These are phyloP conservation scores for Seriola quinqueradiata DNA, from an alignment of 2,113 vertebrate species.

Conservation along the genomic window DNA sequence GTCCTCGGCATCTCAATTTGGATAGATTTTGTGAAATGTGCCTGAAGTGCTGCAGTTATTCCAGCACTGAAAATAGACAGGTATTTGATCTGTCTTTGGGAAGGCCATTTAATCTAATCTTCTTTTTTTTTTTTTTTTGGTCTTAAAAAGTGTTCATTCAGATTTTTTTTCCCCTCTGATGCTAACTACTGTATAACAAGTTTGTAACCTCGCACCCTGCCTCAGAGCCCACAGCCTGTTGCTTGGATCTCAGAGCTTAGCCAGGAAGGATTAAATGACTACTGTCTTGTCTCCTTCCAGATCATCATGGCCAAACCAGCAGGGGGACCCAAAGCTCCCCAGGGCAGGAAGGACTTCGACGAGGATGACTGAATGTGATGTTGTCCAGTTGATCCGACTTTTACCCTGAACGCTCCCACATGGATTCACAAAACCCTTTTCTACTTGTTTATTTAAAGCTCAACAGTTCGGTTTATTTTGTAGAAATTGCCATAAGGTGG, in stretches of 20 bases:
- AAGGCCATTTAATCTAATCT: not conserved
- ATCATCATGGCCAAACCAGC: conserved; percentile 99
- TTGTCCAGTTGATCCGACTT: conserved; percentile 13
- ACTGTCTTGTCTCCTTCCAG: conserved; percentile 71
- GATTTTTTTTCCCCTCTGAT: not conserved
- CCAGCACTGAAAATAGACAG: not conserved
- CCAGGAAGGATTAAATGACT: not conserved
- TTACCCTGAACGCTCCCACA: conserved; percentile 12
- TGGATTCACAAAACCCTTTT: conserved; percentile 65
- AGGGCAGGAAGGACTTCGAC: conserved; percentile 95
- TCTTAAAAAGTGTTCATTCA: not conserved
- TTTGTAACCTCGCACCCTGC: not conserved
- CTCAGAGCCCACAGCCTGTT: conserved; percentile 14
- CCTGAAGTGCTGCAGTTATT: not conserved
- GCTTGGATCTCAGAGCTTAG: not conserved
- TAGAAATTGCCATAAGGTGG: conserved; percentile 53
- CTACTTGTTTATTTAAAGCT: conserved; percentile 82
- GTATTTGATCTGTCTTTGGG: not conserved
- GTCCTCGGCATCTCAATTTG: not conserved
- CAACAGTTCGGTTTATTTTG: conserved; percentile 68
- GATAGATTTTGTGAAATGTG: not conserved
- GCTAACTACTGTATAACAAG: not conserved
- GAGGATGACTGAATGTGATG: conserved; percentile 91
- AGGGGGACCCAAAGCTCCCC: conserved; percentile 95
- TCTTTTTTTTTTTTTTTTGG: not conserved